Conservation (phyloP, 92 coral and sea anemone species). For the Scolanthus callimorphus region DNA sequence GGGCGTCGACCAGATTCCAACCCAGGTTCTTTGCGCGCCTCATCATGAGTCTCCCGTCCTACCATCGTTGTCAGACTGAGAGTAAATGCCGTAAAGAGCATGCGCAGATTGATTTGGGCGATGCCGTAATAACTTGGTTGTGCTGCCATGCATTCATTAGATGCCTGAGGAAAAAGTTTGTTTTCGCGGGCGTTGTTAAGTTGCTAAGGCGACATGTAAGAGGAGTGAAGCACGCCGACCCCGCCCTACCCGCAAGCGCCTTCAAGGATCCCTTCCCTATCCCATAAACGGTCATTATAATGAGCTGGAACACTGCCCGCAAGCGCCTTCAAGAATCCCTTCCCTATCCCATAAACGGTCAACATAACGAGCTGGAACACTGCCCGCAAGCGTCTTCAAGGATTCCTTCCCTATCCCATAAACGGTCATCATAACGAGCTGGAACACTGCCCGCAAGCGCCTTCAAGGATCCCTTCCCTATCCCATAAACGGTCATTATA, state of each 20-base stretch:
- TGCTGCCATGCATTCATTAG: conserved; percentile 58
- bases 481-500: too few relatives aligned
- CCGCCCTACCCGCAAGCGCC: not conserved
- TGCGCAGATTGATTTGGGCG: conserved; percentile 20
- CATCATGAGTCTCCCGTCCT: conserved; percentile 39
- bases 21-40: conserved; percentile 42
- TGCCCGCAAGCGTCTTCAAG: too few relatives aligned
- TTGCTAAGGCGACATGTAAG: not conserved
- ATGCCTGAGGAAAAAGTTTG: conserved; percentile 45
- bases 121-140: conserved; percentile 51
- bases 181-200: conserved; percentile 24
- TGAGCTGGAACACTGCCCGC: too few relatives aligned
- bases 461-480: too few relatives aligned
- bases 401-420: too few relatives aligned
- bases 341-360: too few relatives aligned
- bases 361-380: too few relatives aligned
- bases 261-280: not conserved
- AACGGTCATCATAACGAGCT: too few relatives aligned
- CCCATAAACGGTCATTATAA: conserved; percentile 1
- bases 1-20: too few relatives aligned
- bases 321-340: too few relatives aligned
- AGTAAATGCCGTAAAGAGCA: conserved; percentile 40
- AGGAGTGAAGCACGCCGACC: not conserved
- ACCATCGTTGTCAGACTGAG: conserved; percentile 27
- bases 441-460: too few relatives aligned